phyloP scores from a whole-genome alignment of 2,888 invertebrate genomes.

The Tineola bisselliella region DNA sequence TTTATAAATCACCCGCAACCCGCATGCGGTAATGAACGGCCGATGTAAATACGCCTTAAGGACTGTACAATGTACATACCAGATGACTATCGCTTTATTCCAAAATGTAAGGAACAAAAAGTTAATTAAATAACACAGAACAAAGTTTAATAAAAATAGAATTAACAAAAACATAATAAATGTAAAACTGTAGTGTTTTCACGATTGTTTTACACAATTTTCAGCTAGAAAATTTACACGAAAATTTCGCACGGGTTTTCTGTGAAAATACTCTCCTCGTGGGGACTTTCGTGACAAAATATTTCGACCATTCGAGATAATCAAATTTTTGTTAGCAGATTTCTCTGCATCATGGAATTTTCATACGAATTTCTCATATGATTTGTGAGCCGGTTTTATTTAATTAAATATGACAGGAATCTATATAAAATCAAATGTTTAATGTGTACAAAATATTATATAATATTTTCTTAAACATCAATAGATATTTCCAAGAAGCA shows the following conservation, averaged over 20 bases:
- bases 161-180: not conserved
- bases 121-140: not conserved
- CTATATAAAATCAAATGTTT: too few species aligned
- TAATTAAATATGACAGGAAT: too few species aligned
- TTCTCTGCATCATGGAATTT: not conserved
- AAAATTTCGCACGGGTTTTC: not conserved
- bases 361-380: not conserved
- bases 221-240: not conserved
- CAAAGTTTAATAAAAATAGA: not conserved
- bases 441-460: too few species aligned
- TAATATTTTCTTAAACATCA: too few species aligned
- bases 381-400: too few species aligned
- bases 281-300: not conserved
- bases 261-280: not conserved
- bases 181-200: not conserved
- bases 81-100: too few species aligned
- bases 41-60: too few species aligned
- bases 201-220: constrained; percentile 2
- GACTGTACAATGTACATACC: too few species aligned
- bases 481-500: too few species aligned
- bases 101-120: too few species aligned
- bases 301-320: not conserved
- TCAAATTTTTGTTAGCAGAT: not conserved
- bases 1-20: too few species aligned
- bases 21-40: too few species aligned